Evolutionary conservation across 2,888 invertebrate species (phyloP).

Genomic region (Nemotelus nigrinus): DNA sequence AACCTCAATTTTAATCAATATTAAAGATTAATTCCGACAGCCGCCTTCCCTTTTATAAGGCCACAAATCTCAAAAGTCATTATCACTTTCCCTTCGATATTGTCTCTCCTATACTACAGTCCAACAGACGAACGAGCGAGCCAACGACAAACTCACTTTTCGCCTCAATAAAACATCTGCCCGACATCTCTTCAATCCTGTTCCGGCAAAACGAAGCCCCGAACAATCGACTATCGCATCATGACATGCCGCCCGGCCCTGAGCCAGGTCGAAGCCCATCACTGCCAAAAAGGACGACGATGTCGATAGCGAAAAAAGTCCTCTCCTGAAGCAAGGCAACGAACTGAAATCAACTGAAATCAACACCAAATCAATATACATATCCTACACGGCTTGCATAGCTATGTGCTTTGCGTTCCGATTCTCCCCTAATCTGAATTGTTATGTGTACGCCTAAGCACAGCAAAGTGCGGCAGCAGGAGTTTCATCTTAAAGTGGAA

Average conservation of each 20-base stretch:
- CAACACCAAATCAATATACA: constrained; percentile 36
- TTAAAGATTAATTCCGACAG: constrained; percentile 4
- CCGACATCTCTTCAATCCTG: neutral
- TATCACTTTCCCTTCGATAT: constrained; percentile 28
- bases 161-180: constrained; percentile 39
- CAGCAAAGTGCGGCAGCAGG: constrained; percentile 14
- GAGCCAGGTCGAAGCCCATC: neutral
- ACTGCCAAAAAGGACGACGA: neutral
- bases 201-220: too few species aligned
- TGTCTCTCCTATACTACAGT: too few species aligned
- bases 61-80: constrained; percentile 41
- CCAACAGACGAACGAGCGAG: too few species aligned
- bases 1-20: constrained; percentile 24
- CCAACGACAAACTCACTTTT: constrained; percentile 33
- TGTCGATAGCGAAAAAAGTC: neutral
- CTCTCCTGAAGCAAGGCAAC: neutral
- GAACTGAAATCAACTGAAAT: constrained; percentile 30
- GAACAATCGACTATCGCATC: too few species aligned
- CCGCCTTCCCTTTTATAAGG: constrained; percentile 25
- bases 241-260: too few species aligned
- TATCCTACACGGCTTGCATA: too few species aligned
- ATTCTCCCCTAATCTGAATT: too few species aligned
- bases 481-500: constrained; percentile 21
- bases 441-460: neutral
- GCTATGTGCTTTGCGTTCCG: too few species aligned